Evolutionary conservation across 2,888 invertebrate genomes (phyloP), one percentile per base, ranked within the genome.

Genomic region (Hyles lineata): DNA sequence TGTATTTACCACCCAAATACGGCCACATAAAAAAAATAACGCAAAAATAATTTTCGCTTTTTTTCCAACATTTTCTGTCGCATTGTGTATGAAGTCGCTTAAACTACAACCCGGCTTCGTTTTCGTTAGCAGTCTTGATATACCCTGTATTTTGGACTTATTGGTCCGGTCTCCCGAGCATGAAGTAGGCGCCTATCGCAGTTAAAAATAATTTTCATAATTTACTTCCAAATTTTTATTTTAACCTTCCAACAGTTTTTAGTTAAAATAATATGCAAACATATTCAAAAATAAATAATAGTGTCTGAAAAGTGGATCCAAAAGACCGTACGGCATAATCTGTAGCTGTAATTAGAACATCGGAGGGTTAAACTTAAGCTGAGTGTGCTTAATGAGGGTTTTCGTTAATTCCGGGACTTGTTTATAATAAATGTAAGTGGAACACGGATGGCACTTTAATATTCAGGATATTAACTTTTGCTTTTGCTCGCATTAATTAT

Each of bases 361-460:
- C 23, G 43, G 23, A 43, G 25, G 43, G 67, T 67, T 50, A 23
- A 67, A 67, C 17, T 67, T 67, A 67, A 67, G 67, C 67, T 67
- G 67, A 50, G 50, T 67, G 15, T 23, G 67, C 50, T 50, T 67
- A 67, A 67, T 67, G 67, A 67, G 67, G 67, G 67, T 67, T 67
- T 67, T 25, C 50, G 67, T 50, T 67, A 67, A 50, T 67, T 67
- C 67, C 15, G 50, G 23, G 67, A 43, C 67, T 23, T 67, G 17
- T 67, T 50, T 67, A 67, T 67, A 67, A 67, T 67, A 67, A 67
- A 67, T 67, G 67, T 67, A 67, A 67, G 50, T 50, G 43, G 50
- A 17, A 23, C 67, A 50, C 15, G 67, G 67, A n/a, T 50, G 43
- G 43, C 23, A 17, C 50, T 1, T 50, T 50, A 50, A 67, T 67